Base-by-base conservation (phyloP, 2,797 vertebrate genomes). In the Microhierax caerulescens region DNA sequence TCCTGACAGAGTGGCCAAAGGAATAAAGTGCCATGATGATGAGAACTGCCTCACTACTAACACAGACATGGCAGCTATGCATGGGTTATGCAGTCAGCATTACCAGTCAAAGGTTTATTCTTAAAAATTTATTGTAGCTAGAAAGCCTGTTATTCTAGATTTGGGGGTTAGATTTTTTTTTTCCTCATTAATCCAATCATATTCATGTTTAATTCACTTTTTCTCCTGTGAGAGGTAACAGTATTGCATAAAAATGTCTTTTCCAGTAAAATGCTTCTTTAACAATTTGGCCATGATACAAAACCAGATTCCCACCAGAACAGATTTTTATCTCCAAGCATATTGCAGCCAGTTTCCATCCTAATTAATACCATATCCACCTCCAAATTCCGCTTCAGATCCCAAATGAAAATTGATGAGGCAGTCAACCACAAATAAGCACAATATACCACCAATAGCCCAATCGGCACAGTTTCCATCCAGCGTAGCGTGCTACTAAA, bases 341-440 rank as follows among this genome's bases (percentile, higher is more conserved):
- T 95, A 97, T 94, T 97, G 97, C 77, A 41, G 85, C 90, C 94
- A 92, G 94, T 97, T 98, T 98, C 88, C 79, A 92, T 94, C 39
- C 8, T 97, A 97, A 98, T 98, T 98, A 98, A 98, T 97, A 97
- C 86, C 79, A 94, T 97, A 97, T 92, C 97, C 78, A 96, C 83
- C 84, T 97, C 65, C 68, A 92, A 96, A 97, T 95, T 96, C 95
- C 91, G 90, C 96, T 98, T 98, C 88, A 89, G 83, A 65, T 97
- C 94, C 93, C 97, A 96, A 87, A 96, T 72, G 90, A 97, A 98
- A 98, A 98, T 85, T 97, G 95, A 97, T 97, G 96, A 97, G 80
- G 92, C 96, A 97, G 90, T 91, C 93, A 97, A 73, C 84, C 68
- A 16, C 94, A 96, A 94, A 96, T 89, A 96, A 97, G 91, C 72